Percentiles rank a stretch among this genome's conserved stretches.
Evolutionary conservation across 2,888 invertebrate genomes (phyloP).

Genomic region (Chrysotoxum bicinctum): DNA sequence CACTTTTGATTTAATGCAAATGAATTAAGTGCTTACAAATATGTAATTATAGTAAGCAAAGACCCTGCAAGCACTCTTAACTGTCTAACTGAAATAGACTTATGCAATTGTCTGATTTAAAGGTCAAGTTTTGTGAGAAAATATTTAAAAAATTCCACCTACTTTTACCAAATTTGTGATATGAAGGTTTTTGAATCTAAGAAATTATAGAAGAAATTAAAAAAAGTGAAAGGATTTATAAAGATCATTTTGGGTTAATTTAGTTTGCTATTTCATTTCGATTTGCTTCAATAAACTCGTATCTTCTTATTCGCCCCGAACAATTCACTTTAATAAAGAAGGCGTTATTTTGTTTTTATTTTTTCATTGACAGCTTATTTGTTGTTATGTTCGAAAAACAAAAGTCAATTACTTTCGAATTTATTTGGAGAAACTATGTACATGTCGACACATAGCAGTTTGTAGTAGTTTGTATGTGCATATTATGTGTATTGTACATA

Average conservation of each 20-base stretch:
- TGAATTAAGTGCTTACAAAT: conserved; percentile 20
- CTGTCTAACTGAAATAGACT: conserved; percentile 7
- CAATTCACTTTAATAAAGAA: not conserved
- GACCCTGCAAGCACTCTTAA: conserved; percentile 25
- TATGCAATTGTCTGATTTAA: not conserved
- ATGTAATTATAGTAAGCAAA: conserved; percentile 20
- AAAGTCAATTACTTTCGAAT: conserved; percentile 14
- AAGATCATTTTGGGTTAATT: not conserved
- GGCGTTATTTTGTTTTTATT: not conserved
- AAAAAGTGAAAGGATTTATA: conserved; percentile 5
- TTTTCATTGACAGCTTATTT: conserved; percentile 13
- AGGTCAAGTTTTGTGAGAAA: not conserved
- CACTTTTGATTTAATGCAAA: not conserved
- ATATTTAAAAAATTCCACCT: not conserved
- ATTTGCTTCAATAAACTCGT: not conserved
- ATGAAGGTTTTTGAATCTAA: not conserved
- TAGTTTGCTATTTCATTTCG: not conserved
- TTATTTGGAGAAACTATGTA: not conserved
- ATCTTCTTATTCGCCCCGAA: not conserved
- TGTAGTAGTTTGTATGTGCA: not conserved
- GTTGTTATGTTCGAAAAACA: not conserved
- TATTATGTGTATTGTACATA: no score
- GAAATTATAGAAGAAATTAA: not conserved
- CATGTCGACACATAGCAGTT: no score
- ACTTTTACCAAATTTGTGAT: not conserved